Percentiles rank a stretch among this genome's conserved stretches.
Conservation (phyloP, 2,113 vertebrate genomes). For the Macroglossus sobrinus region DNA sequence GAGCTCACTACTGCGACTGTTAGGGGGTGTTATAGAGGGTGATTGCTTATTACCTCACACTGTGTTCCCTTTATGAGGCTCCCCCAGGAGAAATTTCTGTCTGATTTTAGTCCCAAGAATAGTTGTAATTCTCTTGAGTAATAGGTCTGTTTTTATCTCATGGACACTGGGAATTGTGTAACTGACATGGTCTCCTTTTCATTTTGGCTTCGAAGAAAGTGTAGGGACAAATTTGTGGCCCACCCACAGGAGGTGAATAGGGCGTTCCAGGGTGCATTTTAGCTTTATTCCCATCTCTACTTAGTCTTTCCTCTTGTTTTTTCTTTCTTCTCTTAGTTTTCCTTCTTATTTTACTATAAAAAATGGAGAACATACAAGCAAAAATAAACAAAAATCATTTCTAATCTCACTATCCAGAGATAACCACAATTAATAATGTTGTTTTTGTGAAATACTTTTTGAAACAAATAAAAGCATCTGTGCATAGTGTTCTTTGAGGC, state of each 20-base stretch:
- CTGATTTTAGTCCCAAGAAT: slow-evolving; percentile 53
- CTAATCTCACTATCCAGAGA: neutral
- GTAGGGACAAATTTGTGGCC: slow-evolving; percentile 27
- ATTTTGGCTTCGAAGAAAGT: slow-evolving; percentile 26
- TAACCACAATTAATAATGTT: neutral
- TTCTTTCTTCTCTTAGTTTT: neutral
- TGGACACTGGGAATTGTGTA: slow-evolving; percentile 42
- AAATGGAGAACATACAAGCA: neutral
- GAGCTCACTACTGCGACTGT: neutral
- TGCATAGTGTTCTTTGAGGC: neutral
- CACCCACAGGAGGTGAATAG: slow-evolving; percentile 10
- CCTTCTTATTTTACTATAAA: neutral
- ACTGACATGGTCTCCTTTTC: slow-evolving; percentile 46
- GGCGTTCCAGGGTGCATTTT: neutral
- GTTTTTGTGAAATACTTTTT: neutral
- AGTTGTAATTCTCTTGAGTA: slow-evolving; percentile 65
- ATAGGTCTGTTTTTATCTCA: slow-evolving; percentile 62
- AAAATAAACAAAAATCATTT: slow-evolving; percentile 16
- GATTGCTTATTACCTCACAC: slow-evolving; percentile 16
- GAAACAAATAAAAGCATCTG: neutral
- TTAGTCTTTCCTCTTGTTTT: neutral
- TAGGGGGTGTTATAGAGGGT: neutral
- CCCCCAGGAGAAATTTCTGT: slow-evolving; percentile 57
- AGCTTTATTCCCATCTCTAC: neutral
- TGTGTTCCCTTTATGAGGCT: slow-evolving; percentile 32